These are phyloP conservation scores for Marisa cornuarietis DNA, from an alignment of 1,140 invertebrate genomes.

Conservation along the genomic window DNA sequence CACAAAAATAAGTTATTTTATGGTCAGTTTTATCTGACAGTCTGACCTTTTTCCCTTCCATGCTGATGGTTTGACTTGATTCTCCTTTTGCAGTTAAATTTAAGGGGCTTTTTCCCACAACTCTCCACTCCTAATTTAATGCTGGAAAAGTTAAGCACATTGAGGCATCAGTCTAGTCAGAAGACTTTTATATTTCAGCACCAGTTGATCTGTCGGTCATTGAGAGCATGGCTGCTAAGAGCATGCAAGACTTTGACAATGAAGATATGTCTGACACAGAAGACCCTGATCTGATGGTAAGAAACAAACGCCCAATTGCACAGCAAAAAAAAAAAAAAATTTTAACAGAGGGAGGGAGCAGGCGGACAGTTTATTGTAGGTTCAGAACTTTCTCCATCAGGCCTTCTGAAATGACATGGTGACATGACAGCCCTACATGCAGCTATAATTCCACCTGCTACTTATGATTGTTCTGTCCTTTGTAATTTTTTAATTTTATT, in stretches of 20 bases:
- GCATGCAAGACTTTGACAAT: conserved; percentile 79
- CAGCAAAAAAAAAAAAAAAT: too few species aligned
- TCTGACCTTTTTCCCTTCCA: not conserved
- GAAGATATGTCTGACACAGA: conserved; percentile 72
- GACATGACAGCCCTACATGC: too few species aligned
- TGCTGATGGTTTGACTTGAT: not conserved
- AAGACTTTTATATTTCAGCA: conserved; percentile 40
- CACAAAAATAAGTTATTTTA: not conserved
- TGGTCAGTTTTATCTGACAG: conserved; percentile 6
- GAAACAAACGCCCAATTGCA: not conserved
- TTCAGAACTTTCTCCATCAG: too few species aligned
- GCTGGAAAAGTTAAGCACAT: too few species aligned
- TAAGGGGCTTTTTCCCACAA: too few species aligned
- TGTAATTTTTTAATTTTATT: too few species aligned
- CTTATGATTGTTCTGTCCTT: too few species aligned
- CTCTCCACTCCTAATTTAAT: too few species aligned
- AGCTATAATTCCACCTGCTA: too few species aligned
- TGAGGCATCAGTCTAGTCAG: not conserved
- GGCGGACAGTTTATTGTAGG: too few species aligned
- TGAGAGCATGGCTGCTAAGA: conserved; percentile 79
- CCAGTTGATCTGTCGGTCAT: conserved; percentile 66
- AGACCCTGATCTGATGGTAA: conserved; percentile 58
- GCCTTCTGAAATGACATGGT: too few species aligned
- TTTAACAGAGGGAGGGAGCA: not conserved
- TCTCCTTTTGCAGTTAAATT: too few species aligned